A percentile compares a stretch with the other conserved stretches of the same genome.
Conservation (phyloP, 1,140 invertebrate genomes). For the Trachelipus rathkii region DNA sequence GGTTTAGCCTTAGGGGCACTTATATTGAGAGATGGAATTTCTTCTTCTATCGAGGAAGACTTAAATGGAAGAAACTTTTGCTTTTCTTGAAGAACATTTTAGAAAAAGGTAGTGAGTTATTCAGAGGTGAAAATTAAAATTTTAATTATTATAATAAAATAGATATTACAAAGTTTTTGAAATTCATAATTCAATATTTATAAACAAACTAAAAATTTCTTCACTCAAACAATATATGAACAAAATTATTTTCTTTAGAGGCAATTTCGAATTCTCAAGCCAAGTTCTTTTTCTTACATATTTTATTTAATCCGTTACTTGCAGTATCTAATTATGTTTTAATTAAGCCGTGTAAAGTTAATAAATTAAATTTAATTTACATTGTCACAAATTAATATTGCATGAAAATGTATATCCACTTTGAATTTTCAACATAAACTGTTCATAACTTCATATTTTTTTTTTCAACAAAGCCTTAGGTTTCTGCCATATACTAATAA, state of each 20-base stretch:
- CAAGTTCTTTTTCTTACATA: too few species aligned
- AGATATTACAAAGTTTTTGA: background rate
- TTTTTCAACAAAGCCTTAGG: background rate
- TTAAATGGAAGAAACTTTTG: background rate
- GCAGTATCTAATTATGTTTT: background rate
- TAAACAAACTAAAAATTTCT: too few species aligned
- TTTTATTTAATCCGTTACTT: background rate
- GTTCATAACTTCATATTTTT: background rate
- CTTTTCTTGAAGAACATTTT: too few species aligned
- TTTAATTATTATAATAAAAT: background rate
- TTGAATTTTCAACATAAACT: background rate
- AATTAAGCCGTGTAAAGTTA: too few species aligned
- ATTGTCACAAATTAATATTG: background rate
- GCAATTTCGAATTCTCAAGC: too few species aligned
- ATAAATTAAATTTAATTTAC: background rate
- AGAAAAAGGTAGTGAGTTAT: background rate
- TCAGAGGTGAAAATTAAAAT: too few species aligned
- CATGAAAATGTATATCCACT: background rate
- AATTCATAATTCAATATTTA: background rate
- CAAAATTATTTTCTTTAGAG: too few species aligned
- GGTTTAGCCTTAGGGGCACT: background rate
- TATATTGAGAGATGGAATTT: background rate
- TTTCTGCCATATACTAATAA: background rate
- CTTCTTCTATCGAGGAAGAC: background rate
- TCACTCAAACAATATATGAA: too few species aligned